Conservation (phyloP, 2,797 vertebrate genomes). For the Dicrostonyx torquatus region DNA sequence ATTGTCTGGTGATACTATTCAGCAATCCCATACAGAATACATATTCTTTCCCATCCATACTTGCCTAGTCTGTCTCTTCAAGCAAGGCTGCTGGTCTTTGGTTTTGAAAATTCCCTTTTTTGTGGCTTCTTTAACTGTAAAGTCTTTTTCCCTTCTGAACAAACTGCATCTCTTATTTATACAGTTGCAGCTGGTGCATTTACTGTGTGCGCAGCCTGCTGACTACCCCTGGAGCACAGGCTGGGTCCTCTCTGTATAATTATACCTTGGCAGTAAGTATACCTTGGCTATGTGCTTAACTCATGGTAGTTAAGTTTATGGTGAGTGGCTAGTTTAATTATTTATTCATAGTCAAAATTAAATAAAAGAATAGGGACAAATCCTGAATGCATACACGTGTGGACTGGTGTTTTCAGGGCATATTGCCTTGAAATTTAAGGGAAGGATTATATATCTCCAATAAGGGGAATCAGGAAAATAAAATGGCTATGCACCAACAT, state of each 20-base stretch:
- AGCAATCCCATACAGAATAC: neutral
- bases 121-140: neutral
- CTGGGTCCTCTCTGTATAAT: neutral
- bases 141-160: neutral
- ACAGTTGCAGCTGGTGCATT: neutral
- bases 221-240: neutral
- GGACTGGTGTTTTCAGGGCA: neutral
- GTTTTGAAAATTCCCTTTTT: neutral
- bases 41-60: neutral
- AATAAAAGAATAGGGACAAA: neutral
- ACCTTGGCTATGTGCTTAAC: neutral
- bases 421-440: neutral
- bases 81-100: neutral
- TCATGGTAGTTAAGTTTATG: neutral
- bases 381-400: neutral
- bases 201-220: neutral
- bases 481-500: neutral
- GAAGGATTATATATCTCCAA: neutral
- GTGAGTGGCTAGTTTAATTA: neutral
- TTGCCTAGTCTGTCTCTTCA: constrained; percentile 26
- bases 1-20: neutral
- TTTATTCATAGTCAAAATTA: neutral
- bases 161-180: neutral
- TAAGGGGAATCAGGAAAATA: neutral
- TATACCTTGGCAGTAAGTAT: neutral